phyloP scores from a whole-genome alignment of 2,888 invertebrate genomes.

The Operophtera brumata region DNA sequence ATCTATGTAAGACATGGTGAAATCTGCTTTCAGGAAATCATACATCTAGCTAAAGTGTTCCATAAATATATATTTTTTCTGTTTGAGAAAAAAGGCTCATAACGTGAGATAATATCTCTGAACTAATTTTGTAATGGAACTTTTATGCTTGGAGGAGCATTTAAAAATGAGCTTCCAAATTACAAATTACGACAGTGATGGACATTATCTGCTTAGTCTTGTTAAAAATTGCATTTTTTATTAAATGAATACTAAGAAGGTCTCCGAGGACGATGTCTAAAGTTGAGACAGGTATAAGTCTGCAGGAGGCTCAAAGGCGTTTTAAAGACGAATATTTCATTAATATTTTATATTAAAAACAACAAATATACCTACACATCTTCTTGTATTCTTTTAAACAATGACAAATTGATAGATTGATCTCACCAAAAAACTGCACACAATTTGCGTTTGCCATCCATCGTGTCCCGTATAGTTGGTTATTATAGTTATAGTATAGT shows the following conservation, averaged over 20 bases:
- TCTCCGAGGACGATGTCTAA: not conserved
- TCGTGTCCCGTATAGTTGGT: no score
- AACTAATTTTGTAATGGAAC: slow-evolving; percentile 45
- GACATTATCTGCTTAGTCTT: slow-evolving; percentile 27
- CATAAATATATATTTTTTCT: no score
- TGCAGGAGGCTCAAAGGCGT: slow-evolving; percentile 5
- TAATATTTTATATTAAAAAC: not conserved
- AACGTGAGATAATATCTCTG: not conserved
- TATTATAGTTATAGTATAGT: no score
- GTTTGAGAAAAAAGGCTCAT: no score
- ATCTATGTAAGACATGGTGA: no score
- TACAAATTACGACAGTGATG: slow-evolving; percentile 42
- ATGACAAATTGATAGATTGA: no score
- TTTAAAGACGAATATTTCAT: slow-evolving; percentile 8
- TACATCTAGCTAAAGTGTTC: no score
- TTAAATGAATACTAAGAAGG: slow-evolving; percentile 6
- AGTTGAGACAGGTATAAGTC: slow-evolving; percentile 5
- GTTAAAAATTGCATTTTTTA: slow-evolving; percentile 7
- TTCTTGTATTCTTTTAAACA: no score
- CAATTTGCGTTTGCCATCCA: no score
- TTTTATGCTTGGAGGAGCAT: slow-evolving; percentile 44
- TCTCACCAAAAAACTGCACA: no score
- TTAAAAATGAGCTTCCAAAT: slow-evolving; percentile 50
- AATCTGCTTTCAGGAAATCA: no score
- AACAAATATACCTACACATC: no score